Evolutionary conservation across 2,888 invertebrate species (phyloP).

Genomic region (Celastrina argiolus): DNA sequence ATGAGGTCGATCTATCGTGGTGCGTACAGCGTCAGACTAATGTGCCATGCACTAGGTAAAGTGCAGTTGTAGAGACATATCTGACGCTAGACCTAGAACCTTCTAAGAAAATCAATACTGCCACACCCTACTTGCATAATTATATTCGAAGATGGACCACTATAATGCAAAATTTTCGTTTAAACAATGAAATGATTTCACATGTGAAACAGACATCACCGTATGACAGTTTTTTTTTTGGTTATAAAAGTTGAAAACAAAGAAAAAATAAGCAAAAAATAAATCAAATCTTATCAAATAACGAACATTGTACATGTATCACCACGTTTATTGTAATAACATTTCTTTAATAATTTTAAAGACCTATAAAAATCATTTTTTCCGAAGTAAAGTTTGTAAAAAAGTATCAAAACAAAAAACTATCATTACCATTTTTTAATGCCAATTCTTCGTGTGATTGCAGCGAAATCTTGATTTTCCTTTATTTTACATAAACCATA

Average conservation of each 20-base stretch:
- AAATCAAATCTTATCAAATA: conserved; percentile 39
- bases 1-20: conserved; percentile 22
- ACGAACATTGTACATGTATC: not conserved
- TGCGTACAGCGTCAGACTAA: conserved; percentile 53
- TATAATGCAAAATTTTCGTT: conserved; percentile 40
- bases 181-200: conserved; percentile 57
- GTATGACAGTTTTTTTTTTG: conserved; percentile 69
- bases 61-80: conserved; percentile 68
- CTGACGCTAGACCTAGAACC: conserved; percentile 71
- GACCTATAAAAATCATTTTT: conserved; percentile 52
- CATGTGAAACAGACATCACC: conserved; percentile 67
- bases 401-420: conserved; percentile 80
- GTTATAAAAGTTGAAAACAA: conserved; percentile 74
- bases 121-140: conserved; percentile 78
- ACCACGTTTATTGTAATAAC: conserved; percentile 24
- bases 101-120: conserved; percentile 78
- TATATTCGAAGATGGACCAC: conserved; percentile 45
- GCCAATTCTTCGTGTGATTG: conserved; percentile 41
- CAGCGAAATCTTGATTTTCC: conserved; percentile 32
- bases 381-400: conserved; percentile 68
- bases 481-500: conserved; percentile 37
- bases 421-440: conserved; percentile 76
- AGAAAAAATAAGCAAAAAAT: conserved; percentile 63
- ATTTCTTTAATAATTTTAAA: conserved; percentile 36
- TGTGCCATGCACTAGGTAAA: conserved; percentile 51